Evolutionary conservation across 2,113 vertebrate species (phyloP).

Genomic region (Pangasianodon gigas): DNA sequence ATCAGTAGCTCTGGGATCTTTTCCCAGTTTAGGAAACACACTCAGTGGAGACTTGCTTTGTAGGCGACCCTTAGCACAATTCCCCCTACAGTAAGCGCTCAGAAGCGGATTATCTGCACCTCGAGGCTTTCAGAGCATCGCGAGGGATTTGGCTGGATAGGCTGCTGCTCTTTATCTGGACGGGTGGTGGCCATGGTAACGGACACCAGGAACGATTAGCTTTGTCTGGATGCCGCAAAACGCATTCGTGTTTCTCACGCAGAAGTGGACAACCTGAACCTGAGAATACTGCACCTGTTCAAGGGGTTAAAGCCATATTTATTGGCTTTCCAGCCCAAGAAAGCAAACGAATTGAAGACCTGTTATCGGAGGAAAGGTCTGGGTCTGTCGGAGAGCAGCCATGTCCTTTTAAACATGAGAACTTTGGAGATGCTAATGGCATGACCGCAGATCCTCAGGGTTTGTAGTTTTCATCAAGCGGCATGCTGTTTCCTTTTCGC

Average conservation of each 20-base stretch:
- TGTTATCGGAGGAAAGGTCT: neutral
- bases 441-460: neutral
- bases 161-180: neutral
- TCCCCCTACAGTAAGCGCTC: neutral
- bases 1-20: constrained; percentile 43
- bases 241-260: neutral
- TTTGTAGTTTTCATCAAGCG: neutral
- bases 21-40: constrained; percentile 17
- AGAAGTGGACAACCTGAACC: constrained; percentile 16
- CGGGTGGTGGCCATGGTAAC: constrained; percentile 64
- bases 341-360: neutral
- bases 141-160: neutral
- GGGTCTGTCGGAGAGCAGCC: neutral
- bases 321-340: neutral
- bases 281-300: constrained; percentile 5
- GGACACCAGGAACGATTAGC: constrained; percentile 62
- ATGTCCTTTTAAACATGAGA: constrained; percentile 7
- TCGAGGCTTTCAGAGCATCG: neutral
- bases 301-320: neutral
- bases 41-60: neutral
- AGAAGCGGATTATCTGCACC: constrained; percentile 28
- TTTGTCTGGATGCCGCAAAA: constrained; percentile 40
- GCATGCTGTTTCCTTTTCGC: neutral
- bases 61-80: constrained; percentile 18
- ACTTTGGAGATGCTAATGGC: neutral